phyloP scores from a whole-genome alignment of 1,140 invertebrate genomes.

The Bombus sibiricus region DNA sequence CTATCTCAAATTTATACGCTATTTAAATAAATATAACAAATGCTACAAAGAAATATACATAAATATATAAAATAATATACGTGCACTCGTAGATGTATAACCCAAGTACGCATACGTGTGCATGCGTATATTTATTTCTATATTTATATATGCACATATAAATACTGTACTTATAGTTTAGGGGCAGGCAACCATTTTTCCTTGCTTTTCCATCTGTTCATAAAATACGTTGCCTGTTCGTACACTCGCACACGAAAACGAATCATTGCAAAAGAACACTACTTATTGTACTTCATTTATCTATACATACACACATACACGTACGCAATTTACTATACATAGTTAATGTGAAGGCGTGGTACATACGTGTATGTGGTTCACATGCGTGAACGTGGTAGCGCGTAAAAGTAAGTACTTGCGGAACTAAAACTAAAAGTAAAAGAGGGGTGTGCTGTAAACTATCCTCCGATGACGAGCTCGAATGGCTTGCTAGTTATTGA shows the following conservation, averaged over 20 bases:
- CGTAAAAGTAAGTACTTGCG: slow-evolving; percentile 28
- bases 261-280: slow-evolving; percentile 31
- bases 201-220: slow-evolving; percentile 60
- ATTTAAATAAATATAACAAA: slow-evolving; percentile 45
- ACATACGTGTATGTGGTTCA: slow-evolving; percentile 34
- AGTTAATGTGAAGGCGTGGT: slow-evolving; percentile 10
- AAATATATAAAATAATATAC: slow-evolving; percentile 57
- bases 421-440: slow-evolving; percentile 26
- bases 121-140: slow-evolving; percentile 48
- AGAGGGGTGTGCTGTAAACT: slow-evolving; percentile 43
- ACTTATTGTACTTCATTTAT: slow-evolving; percentile 18
- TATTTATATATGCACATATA: slow-evolving; percentile 53
- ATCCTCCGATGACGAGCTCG: slow-evolving; percentile 24
- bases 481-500: slow-evolving; percentile 62
- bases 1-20: slow-evolving; percentile 54
- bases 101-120: slow-evolving; percentile 45
- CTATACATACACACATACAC: slow-evolving; percentile 27
- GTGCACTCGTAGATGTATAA: slow-evolving; percentile 46
- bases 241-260: slow-evolving; percentile 33
- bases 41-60: slow-evolving; percentile 43
- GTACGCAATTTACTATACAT: slow-evolving; percentile 36
- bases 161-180: slow-evolving; percentile 61
- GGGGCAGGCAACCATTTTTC: slow-evolving; percentile 53
- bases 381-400: slow-evolving; percentile 37
- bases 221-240: slow-evolving; percentile 59